Evolutionary conservation across 2,113 vertebrate genomes (phyloP), one percentile per base, ranked within the genome.

Genomic region (Sapajus apella): DNA sequence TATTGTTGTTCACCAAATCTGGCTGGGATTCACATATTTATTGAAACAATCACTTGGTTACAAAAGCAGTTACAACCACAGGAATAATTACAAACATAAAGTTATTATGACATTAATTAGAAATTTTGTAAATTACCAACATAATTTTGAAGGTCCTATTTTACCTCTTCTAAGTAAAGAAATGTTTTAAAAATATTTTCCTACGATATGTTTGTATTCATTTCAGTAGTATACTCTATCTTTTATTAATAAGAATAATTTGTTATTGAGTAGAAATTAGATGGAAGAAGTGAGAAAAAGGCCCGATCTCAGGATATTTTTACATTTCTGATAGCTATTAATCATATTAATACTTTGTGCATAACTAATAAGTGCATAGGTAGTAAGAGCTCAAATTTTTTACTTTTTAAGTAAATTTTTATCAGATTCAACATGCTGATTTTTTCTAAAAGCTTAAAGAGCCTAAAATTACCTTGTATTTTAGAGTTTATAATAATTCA

Each of bases 101-200:
- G 18, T 47, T 52, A 64, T 75, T 91, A 95, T 75, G 27, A 66
- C 35, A 80, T 84, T 91, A 32, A 43, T 35, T 94, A 35, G 35
- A 92, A 92, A 94, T 70, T 89, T 73, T 72, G 30, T 56, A 85
- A 94, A 73, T 66, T 96, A 81, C 10, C 21, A 79, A 97, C 87
- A 83, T 83, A 92, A 87, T 40, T 93, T 81, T 83, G 50, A 93
- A 94, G 72, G 35, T 21, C 85, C 5, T 58, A 64, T 70, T 94
- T 96, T 72, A 79, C 4, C 1, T 64, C 76, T 88, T 92, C 58
- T 73, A 37, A 82, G 37, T 81, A 72, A 86, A 95, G 90, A 79
- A 75, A n/a, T 27, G 27, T 77, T 68, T 64, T 16, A 12, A 87
- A 91, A 52, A 58, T 52, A 95, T 76, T 92, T 76, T 35, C 35